Conservation (phyloP, 2,113 vertebrate species). For the Sporophila hypoxantha region DNA sequence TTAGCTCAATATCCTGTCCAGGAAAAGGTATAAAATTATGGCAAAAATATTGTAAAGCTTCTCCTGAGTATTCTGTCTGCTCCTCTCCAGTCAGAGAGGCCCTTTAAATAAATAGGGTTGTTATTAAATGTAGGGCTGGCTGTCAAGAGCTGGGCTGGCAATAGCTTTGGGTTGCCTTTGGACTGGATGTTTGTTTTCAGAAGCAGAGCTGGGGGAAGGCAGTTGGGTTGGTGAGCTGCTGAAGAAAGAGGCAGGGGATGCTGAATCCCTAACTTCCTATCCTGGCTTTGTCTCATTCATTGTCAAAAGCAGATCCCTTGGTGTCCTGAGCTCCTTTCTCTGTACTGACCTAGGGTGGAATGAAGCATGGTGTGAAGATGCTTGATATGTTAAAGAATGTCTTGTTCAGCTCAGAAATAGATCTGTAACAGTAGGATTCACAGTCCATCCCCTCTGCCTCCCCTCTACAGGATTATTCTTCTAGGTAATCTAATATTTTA, state of each 20-base stretch:
- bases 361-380: neutral
- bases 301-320: neutral
- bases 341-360: neutral
- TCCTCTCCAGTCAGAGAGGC: neutral
- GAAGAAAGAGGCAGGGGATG: neutral
- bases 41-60: neutral
- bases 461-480: neutral
- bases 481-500: neutral
- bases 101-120: neutral
- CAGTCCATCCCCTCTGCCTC: neutral
- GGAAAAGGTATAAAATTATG: neutral
- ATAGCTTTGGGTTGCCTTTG: neutral
- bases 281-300: neutral
- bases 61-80: neutral
- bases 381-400: neutral
- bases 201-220: neutral
- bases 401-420: neutral
- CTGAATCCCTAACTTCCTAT: neutral
- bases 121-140: neutral
- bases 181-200: neutral
- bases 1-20: neutral
- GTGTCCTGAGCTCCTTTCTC: neutral
- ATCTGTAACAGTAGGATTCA: neutral
- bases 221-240: neutral
- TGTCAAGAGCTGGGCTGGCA: neutral